phyloP scores from a whole-genome alignment of 1,140 invertebrate genomes.

The Trichogramma pretiosum region DNA sequence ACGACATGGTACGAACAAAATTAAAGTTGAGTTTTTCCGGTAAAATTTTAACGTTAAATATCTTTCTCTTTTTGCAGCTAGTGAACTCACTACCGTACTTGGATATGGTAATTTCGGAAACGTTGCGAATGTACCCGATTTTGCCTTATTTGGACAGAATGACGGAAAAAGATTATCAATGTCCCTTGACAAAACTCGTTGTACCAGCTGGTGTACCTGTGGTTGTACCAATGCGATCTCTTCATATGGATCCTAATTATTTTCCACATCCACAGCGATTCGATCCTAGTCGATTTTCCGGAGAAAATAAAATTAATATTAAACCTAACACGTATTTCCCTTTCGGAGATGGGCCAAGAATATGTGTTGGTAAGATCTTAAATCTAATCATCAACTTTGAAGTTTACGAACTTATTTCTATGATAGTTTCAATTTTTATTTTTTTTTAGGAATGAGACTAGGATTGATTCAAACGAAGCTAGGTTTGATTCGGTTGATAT shows the following conservation, averaged over 20 bases:
- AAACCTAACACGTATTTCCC: constrained; percentile 45
- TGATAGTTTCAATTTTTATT: background rate
- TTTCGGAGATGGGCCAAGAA: constrained; percentile 39
- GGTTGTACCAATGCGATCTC: constrained; percentile 33
- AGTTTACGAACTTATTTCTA: no score
- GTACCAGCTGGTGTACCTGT: constrained; percentile 40
- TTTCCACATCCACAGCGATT: constrained; percentile 58
- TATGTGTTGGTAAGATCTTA: constrained; percentile 10
- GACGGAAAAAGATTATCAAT: constrained; percentile 36
- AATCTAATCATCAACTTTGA: background rate
- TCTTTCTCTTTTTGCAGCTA: no score
- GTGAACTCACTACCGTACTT: constrained; percentile 11
- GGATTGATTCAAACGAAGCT: constrained; percentile 31
- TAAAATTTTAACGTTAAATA: no score
- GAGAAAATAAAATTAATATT: constrained; percentile 37
- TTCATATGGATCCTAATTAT: constrained; percentile 45
- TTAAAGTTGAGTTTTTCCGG: background rate
- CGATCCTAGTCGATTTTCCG: constrained; percentile 56
- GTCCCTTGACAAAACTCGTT: constrained; percentile 32
- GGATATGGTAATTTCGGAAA: constrained; percentile 39
- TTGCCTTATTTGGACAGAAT: constrained; percentile 42
- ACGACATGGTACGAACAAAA: constrained; percentile 39
- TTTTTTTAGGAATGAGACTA: constrained; percentile 23
- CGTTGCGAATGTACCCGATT: constrained; percentile 50
- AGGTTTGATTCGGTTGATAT: constrained; percentile 23